Evolutionary conservation across 2,888 invertebrate genomes (phyloP).

Genomic region (Steinernema hermaphroditum): DNA sequence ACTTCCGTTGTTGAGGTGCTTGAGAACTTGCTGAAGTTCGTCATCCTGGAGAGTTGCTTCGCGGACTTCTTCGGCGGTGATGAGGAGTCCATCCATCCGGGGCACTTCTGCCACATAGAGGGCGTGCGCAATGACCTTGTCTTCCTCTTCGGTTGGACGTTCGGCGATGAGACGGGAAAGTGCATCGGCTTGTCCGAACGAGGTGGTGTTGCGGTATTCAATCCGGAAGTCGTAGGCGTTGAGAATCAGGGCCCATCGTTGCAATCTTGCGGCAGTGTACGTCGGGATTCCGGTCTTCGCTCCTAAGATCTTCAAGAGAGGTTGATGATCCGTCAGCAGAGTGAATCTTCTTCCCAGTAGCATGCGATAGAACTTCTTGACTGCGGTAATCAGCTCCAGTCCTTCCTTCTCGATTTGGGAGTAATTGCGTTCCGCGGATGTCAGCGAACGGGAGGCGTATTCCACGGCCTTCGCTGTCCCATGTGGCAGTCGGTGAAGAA

Average conservation of each 20-base stretch:
- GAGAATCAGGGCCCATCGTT: slow-evolving; percentile 54
- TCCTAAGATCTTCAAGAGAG: slow-evolving; percentile 62
- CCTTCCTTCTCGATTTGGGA: slow-evolving; percentile 63
- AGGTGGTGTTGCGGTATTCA: slow-evolving; percentile 52
- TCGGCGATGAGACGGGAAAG: slow-evolving; percentile 55
- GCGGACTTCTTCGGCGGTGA: background rate
- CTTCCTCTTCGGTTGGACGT: background rate
- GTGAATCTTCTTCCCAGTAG: slow-evolving; percentile 67
- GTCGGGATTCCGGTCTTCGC: slow-evolving; percentile 54
- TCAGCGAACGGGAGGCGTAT: slow-evolving; percentile 42
- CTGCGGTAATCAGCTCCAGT: slow-evolving; percentile 66
- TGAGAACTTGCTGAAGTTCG: background rate
- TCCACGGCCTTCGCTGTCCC: slow-evolving; percentile 49
- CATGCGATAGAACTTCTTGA: slow-evolving; percentile 67
- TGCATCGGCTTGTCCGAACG: slow-evolving; percentile 65
- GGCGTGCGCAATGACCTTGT: background rate
- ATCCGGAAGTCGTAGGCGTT: slow-evolving; percentile 66
- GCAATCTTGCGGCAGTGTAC: slow-evolving; percentile 59
- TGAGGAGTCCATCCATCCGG: background rate
- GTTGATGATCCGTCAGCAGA: slow-evolving; percentile 54
- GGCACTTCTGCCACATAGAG: too few species aligned
- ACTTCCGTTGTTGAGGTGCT: background rate
- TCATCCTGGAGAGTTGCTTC: background rate
- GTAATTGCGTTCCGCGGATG: slow-evolving; percentile 44
- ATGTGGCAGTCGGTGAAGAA: slow-evolving; percentile 51